Evolutionary conservation across 2,888 invertebrate species (phyloP), one percentile per base, ranked within the genome.

Genomic region (Tetheella fluctuosa): DNA sequence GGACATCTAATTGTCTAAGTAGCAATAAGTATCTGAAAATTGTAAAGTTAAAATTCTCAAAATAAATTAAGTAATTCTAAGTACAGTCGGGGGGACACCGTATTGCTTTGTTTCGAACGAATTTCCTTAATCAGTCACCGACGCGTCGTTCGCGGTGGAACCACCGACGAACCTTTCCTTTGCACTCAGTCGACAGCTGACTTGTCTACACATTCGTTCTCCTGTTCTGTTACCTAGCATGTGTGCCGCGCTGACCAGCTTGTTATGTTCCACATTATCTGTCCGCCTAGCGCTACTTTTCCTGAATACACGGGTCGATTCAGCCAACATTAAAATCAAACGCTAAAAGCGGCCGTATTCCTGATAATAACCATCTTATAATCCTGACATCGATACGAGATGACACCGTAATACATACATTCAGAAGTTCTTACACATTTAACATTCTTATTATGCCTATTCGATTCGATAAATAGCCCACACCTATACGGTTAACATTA

Each of bases 31-130:
- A 87, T 88, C 83, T 85, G 90, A 88, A 89, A 86, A 81, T 81
- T 90, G 90, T 91, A 91, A 90, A 91, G 88, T 86, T 83, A 82
- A 82, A 83, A 85, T 80, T 93, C 91, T 90, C 92, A 91, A 91
- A 91, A 93, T 93, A 91, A 93, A 91, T 91, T 88, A 91, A 89
- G 85, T 91, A 90, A 89, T 85, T 85, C 90, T 91, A 91, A 91
- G 86, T 91, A 89, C 91, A 92, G 92, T 92, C 91, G 84, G 87
- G 91, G 91, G 91, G 90, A 88, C 85, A 85, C 84, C 83, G 79
- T 86, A 89, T 90, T 90, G 88, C 89, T 90, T 83, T 80, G 78
- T 80, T 84, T 82, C 85, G 86, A 89, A 89, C 84, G 86, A 86
- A 83, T 87, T 85, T 76, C 83, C 84, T 83, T 86, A 80, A 84